Evolutionary conservation across 2,113 vertebrate genomes (phyloP).

Genomic region (Pimephales promelas): DNA sequence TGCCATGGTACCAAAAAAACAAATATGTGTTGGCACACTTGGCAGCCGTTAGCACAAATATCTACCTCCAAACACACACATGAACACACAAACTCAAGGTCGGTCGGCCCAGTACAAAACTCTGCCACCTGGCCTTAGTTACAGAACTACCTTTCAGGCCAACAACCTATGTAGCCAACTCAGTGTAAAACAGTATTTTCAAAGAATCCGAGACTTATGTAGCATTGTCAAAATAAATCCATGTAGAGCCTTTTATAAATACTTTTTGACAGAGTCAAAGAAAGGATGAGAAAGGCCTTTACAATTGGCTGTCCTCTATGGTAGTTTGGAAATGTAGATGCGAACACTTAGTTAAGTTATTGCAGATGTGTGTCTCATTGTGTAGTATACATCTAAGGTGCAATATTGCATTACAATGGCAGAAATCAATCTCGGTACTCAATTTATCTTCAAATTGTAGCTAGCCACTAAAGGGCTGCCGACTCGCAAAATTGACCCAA

Average conservation of each 20-base stretch:
- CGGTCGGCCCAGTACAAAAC: constrained; percentile 26
- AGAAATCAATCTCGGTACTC: too few species aligned
- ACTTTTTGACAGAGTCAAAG: background rate
- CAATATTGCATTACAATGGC: too few species aligned
- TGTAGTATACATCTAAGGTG: too few species aligned
- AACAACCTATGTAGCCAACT: constrained; percentile 6
- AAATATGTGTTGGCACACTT: constrained; percentile 49
- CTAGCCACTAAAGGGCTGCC: too few species aligned
- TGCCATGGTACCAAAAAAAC: constrained; percentile 61
- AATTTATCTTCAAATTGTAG: too few species aligned
- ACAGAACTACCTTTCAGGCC: constrained; percentile 21
- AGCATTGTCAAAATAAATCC: background rate
- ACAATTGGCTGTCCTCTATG: background rate
- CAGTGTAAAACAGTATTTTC: constrained; percentile 27
- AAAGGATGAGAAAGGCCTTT: constrained; percentile 14
- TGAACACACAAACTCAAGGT: constrained; percentile 21
- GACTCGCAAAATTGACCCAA: too few species aligned
- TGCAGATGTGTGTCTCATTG: too few species aligned
- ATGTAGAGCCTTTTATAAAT: background rate
- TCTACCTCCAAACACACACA: constrained; percentile 34
- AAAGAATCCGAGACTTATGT: constrained; percentile 5
- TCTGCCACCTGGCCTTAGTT: constrained; percentile 22
- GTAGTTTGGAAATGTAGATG: background rate
- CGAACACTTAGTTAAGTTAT: background rate
- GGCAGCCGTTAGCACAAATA: constrained; percentile 42